These are phyloP conservation scores for Caracal caracal DNA, from an alignment of 2,113 vertebrate genomes.

Conservation along the genomic window DNA sequence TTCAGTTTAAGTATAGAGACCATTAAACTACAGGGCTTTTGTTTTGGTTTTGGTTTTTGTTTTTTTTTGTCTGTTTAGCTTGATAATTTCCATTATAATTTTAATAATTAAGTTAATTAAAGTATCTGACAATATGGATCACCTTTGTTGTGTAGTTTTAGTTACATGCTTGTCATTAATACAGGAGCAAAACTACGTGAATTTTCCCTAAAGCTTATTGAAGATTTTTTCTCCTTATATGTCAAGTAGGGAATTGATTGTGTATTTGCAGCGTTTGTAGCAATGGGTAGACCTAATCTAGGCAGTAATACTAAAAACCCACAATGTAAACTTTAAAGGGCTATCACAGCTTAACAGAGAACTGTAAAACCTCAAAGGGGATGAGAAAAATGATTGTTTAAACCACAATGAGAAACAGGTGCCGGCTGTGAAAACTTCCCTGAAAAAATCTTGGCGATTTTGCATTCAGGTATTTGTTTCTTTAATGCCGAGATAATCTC, in stretches of 20 bases:
- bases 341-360: constrained; percentile 1
- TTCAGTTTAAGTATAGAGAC: not conserved
- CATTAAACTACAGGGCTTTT: not conserved
- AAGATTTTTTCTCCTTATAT: not conserved
- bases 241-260: not conserved
- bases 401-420: constrained; percentile 28
- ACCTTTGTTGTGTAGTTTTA: not conserved
- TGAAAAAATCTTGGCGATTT: constrained; percentile 36
- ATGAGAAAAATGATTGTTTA: constrained; percentile 34
- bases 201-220: not conserved
- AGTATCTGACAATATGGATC: not conserved
- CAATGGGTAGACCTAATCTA: not conserved
- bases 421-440: constrained; percentile 33
- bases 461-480: not conserved
- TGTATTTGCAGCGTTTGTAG: not conserved
- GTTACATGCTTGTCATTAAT: not conserved
- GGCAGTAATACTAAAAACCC: not conserved
- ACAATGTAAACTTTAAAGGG: not conserved
- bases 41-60: not conserved
- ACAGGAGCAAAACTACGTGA: not conserved
- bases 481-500: constrained; percentile 5
- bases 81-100: not conserved
- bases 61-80: not conserved
- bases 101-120: not conserved
- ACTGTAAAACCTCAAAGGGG: constrained; percentile 20